These are phyloP conservation scores for Lysandra bellargus DNA, from an alignment of 2,888 invertebrate species.

Conservation along the genomic window DNA sequence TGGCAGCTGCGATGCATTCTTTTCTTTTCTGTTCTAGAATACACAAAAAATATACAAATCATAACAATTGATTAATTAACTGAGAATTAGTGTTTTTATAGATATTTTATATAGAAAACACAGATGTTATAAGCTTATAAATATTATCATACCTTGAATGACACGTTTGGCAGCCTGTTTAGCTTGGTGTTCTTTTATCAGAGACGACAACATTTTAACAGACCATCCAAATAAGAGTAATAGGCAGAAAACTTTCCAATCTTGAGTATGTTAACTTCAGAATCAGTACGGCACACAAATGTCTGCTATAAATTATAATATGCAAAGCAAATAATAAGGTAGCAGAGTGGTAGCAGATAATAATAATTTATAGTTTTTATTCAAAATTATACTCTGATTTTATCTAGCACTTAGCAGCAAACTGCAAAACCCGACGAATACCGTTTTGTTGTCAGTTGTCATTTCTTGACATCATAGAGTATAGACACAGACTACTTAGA, in stretches of 20 bases:
- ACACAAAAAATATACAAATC: neutral
- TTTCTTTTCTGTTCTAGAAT: conserved; percentile 93
- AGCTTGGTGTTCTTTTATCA: conserved; percentile 93
- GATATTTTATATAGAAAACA: too few species aligned
- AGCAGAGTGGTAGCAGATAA: neutral
- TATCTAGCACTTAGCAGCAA: neutral
- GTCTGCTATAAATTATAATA: neutral
- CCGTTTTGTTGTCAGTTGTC: neutral
- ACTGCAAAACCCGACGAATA: too few species aligned
- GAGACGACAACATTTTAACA: conserved; percentile 87
- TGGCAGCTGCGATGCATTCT: conserved; percentile 95
- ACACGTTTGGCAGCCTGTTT: conserved; percentile 90
- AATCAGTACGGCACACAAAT: neutral
- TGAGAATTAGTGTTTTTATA: neutral
- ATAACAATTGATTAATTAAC: neutral
- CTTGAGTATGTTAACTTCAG: neutral
- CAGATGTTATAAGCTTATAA: neutral
- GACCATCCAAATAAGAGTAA: neutral
- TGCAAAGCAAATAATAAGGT: too few species aligned
- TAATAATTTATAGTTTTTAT: too few species aligned
- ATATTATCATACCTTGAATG: conserved; percentile 83
- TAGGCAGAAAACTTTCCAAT: too few species aligned
- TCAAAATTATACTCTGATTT: too few species aligned
- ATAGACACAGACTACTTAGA: too few species aligned
- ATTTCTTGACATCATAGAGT: neutral